Conservation (phyloP, 2,797 vertebrate species). For the Scolopax bukidnonensis region DNA sequence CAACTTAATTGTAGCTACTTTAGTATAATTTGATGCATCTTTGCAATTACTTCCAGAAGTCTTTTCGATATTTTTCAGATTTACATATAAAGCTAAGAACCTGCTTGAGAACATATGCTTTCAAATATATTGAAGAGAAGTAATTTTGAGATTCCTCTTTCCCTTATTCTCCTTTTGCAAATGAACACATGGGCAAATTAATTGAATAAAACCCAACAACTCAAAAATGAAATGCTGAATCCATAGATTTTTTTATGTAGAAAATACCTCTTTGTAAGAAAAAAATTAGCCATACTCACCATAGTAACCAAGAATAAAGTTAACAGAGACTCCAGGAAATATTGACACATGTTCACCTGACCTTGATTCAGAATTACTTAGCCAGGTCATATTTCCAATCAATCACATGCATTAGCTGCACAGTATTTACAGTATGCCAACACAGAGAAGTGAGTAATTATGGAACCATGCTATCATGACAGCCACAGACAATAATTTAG, state of each 20-base stretch:
- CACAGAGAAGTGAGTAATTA: neutral
- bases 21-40: neutral
- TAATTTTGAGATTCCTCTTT: neutral
- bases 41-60: neutral
- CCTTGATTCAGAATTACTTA: neutral
- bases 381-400: neutral
- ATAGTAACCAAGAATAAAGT: neutral
- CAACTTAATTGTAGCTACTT: neutral
- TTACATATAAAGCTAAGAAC: neutral
- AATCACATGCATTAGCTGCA: neutral
- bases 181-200: neutral
- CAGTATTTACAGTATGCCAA: neutral
- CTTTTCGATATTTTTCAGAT: neutral
- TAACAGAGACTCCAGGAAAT: neutral
- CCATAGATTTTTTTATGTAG: neutral
- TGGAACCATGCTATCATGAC: neutral
- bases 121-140: neutral
- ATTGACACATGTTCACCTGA: fast-evolving
- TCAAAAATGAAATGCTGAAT: neutral
- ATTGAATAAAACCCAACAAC: neutral
- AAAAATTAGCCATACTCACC: neutral
- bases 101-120: neutral
- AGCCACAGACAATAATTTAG: neutral
- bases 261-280: neutral
- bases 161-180: neutral